Evolutionary conservation across 2,888 invertebrate genomes (phyloP).

Genomic region (Merodon equestris): DNA sequence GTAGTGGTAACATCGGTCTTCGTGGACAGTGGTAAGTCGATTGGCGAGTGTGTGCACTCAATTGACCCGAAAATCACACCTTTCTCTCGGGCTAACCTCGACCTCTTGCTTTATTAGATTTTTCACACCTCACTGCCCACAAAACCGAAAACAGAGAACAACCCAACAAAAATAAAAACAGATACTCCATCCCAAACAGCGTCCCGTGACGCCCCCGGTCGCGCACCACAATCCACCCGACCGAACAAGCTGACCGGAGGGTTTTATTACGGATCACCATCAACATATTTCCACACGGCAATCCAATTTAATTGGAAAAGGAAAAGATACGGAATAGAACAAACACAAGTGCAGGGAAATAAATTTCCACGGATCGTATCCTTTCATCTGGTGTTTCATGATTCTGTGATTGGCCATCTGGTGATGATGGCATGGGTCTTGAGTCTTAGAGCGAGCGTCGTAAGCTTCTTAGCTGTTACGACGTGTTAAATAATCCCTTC

Average conservation of each 20-base stretch:
- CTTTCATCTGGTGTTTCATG: slow-evolving; percentile 5
- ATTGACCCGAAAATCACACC: slow-evolving; percentile 66
- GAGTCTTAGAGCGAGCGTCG: background rate
- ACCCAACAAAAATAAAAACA: too few species aligned
- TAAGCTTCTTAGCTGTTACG: slow-evolving; percentile 23
- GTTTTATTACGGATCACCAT: slow-evolving; percentile 53
- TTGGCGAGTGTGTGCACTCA: slow-evolving; percentile 55
- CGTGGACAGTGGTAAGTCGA: too few species aligned
- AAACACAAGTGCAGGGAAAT: slow-evolving; percentile 59
- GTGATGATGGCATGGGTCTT: slow-evolving; percentile 2
- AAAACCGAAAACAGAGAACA: slow-evolving; percentile 19
- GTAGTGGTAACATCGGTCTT: too few species aligned
- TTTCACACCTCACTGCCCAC: slow-evolving; percentile 64
- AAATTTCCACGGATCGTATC: slow-evolving; percentile 51
- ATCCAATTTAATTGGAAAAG: slow-evolving; percentile 66
- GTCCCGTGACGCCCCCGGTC: too few species aligned
- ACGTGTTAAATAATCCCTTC: slow-evolving; percentile 63
- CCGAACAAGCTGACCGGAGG: slow-evolving; percentile 21
- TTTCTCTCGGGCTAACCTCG: slow-evolving; percentile 65
- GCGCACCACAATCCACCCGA: slow-evolving; percentile 3
- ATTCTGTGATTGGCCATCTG: too few species aligned
- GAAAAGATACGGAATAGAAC: slow-evolving; percentile 43
- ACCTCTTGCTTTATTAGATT: slow-evolving; percentile 63
- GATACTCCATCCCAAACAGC: too few species aligned
- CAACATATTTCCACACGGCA: slow-evolving; percentile 32